Percentiles rank a stretch among this genome's conserved stretches.
phyloP scores from a whole-genome alignment of 2,113 vertebrate species.

The Carlito syrichta region DNA sequence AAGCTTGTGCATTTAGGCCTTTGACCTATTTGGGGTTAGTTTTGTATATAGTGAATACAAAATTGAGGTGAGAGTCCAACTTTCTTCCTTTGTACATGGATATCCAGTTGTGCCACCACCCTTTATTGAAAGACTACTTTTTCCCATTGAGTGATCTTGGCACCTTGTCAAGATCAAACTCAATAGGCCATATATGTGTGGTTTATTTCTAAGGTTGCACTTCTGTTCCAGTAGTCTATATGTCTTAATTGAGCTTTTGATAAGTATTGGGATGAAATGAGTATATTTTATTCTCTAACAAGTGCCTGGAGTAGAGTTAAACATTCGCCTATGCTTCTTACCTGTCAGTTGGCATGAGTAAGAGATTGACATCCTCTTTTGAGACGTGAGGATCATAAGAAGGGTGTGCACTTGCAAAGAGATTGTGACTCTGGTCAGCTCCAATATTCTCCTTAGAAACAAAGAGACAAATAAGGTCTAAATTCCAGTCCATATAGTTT shows the following conservation, averaged over 20 bases:
- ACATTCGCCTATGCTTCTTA: not conserved
- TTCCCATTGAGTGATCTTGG: not conserved
- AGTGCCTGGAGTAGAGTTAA: not conserved
- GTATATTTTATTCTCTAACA: not conserved
- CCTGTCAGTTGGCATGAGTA: not conserved
- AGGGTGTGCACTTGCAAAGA: not conserved
- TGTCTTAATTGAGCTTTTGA: not conserved
- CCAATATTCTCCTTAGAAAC: not conserved
- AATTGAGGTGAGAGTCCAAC: too few species aligned
- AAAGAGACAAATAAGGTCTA: not conserved
- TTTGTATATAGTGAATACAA: not conserved
- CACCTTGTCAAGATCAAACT: not conserved
- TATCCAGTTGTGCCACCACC: not conserved
- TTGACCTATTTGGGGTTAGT: not conserved
- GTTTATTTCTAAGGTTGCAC: not conserved
- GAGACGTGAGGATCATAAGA: not conserved
- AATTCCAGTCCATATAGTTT: not conserved
- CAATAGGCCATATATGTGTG: not conserved
- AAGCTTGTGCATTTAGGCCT: not conserved
- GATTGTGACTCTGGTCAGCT: not conserved
- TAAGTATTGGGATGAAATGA: not conserved
- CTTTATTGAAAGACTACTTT: not conserved
- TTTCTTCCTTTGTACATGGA: not conserved
- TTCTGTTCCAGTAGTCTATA: not conserved
- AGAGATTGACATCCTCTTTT: not conserved